Conservation (phyloP, 2,113 vertebrate genomes). For the Malaclemys terrapin region DNA sequence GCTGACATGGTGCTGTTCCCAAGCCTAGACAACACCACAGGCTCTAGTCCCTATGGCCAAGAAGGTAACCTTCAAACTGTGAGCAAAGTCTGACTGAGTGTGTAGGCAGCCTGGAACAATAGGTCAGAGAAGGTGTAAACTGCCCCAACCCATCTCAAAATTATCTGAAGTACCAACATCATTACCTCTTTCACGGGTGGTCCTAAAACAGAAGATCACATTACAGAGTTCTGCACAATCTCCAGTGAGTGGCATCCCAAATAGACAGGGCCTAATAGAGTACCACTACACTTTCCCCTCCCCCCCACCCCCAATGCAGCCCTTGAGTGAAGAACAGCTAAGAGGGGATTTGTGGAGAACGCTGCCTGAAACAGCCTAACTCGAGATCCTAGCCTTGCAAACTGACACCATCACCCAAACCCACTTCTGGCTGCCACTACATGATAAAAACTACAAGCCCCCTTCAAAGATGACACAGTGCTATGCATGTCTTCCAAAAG, state of each 20-base stretch:
- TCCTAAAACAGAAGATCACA: neutral
- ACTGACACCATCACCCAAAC: neutral
- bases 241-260: neutral
- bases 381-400: neutral
- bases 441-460: neutral
- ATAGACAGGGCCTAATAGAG: too few relatives aligned
- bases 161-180: neutral
- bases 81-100: neutral
- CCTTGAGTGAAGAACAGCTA: neutral
- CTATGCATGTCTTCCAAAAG: too few relatives aligned
- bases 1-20: neutral
- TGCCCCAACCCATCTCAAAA: neutral
- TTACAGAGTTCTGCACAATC: neutral
- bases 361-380: too few relatives aligned
- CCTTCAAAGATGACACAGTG: neutral
- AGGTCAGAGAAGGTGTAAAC: neutral
- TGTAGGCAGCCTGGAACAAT: neutral
- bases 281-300: too few relatives aligned
- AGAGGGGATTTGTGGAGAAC: neutral
- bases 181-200: neutral
- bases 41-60: neutral
- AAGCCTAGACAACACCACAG: neutral
- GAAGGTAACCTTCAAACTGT: neutral
- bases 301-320: too few relatives aligned
- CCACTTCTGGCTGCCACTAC: neutral